These are phyloP conservation scores for Apotomis betuletana DNA, from an alignment of 2,888 invertebrate species.

Conservation along the genomic window DNA sequence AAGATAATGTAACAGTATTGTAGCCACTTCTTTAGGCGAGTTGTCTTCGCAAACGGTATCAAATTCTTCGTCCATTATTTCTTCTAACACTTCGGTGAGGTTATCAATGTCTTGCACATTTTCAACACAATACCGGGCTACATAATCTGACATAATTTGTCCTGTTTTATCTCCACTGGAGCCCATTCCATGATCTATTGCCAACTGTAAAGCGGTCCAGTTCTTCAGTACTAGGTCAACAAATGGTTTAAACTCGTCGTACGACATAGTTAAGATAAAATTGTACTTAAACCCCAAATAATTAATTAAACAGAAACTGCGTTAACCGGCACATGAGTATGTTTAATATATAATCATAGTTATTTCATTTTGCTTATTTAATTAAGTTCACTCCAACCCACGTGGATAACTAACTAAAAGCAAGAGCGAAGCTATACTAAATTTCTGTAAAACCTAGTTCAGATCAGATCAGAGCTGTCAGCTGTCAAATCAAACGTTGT, in stretches of 20 bases:
- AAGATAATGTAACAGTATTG: constrained; percentile 83
- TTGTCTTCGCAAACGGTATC: constrained; percentile 88
- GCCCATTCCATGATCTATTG: constrained; percentile 90
- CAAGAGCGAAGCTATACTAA: no score
- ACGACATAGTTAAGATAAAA: constrained; percentile 60
- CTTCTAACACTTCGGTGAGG: constrained; percentile 86
- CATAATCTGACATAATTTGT: constrained; percentile 85
- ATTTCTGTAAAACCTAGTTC: no score
- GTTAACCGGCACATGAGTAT: constrained; percentile 1
- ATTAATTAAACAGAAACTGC: background rate
- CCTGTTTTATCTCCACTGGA: constrained; percentile 88
- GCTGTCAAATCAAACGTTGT: background rate
- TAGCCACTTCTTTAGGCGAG: constrained; percentile 87
- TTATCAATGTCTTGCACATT: constrained; percentile 84
- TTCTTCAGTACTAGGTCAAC: constrained; percentile 87
- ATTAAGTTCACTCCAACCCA: constrained; percentile 2
- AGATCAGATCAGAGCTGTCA: no score
- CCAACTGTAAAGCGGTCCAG: constrained; percentile 88
- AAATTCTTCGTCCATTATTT: constrained; percentile 89
- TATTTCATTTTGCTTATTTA: background rate
- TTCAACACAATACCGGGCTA: constrained; percentile 85
- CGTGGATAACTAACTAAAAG: background rate
- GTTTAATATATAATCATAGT: background rate
- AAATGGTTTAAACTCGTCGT: constrained; percentile 83
- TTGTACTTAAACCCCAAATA: background rate